Conservation (phyloP, 2,113 vertebrate species). For the Rhadina sibilatrix region DNA sequence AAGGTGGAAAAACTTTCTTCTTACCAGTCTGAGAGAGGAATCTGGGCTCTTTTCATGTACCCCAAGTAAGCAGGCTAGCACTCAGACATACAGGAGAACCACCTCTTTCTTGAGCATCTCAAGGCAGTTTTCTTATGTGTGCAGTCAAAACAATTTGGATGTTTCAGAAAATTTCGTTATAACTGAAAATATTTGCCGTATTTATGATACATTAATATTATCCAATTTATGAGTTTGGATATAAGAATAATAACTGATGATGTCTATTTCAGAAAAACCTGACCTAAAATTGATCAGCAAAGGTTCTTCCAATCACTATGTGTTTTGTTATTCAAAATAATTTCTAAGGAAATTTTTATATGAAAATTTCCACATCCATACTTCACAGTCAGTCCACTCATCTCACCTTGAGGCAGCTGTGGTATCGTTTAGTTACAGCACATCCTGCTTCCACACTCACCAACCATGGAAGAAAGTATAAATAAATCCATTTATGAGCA, state of each 20-base stretch:
- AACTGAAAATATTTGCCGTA: not conserved
- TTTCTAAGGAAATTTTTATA: not conserved
- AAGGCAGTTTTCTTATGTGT: not conserved
- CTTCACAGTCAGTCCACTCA: fast-evolving
- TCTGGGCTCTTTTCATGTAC: not conserved
- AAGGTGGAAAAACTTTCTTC: not conserved
- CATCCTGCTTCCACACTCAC: not conserved
- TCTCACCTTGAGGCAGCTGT: not conserved
- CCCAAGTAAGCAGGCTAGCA: not conserved
- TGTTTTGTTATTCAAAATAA: not conserved
- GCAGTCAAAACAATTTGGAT: not conserved
- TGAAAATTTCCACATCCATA: not conserved
- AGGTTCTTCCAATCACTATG: not conserved
- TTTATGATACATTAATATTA: not conserved
- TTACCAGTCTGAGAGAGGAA: not conserved
- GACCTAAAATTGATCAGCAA: not conserved
- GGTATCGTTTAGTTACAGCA: not conserved
- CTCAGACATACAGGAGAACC: not conserved
- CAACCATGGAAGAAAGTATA: not conserved
- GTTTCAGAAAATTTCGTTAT: not conserved
- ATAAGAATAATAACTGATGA: not conserved
- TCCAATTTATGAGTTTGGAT: not conserved
- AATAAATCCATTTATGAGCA: not conserved
- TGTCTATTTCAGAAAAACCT: not conserved
- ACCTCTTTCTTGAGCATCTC: not conserved